Percentiles rank a stretch among this genome's conserved stretches.
Conservation (phyloP, 2,797 vertebrate genomes). For the Myripristis jacobus region DNA sequence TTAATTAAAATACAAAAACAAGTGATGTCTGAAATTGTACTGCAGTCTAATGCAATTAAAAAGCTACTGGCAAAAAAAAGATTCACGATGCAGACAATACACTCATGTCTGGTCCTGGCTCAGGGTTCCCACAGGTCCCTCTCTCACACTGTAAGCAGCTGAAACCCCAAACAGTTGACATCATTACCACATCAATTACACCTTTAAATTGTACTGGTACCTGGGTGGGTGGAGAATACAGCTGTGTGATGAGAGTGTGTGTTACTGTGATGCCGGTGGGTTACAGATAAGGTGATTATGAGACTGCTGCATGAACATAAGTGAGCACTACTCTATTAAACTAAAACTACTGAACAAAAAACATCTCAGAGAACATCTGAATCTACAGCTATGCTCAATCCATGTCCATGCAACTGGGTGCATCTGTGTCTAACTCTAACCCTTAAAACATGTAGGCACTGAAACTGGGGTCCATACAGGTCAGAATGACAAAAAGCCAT, state of each 20-base stretch:
- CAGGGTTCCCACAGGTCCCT: slow-evolving; percentile 3
- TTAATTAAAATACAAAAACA: slow-evolving; percentile 52
- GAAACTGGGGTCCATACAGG: no score
- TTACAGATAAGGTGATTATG: neutral
- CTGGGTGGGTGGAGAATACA: neutral
- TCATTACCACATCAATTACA: slow-evolving; percentile 16
- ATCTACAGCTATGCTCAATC: neutral
- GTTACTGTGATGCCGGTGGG: neutral
- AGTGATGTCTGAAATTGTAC: slow-evolving; percentile 22
- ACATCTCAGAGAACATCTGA: neutral
- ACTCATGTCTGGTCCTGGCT: slow-evolving; percentile 16
- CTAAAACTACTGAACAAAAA: neutral
- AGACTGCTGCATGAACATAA: neutral
- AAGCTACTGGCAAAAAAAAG: slow-evolving; percentile 17
- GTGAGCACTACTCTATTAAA: neutral
- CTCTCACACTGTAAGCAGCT: neutral
- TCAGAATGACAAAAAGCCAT: no score
- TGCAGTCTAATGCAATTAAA: slow-evolving; percentile 41
- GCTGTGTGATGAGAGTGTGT: neutral
- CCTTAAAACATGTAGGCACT: no score
- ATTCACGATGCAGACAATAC: neutral
- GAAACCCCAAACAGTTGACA: slow-evolving; percentile 12
- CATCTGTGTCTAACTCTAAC: no score
- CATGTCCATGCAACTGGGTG: neutral
- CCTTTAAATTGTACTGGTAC: slow-evolving; percentile 1